Percentiles rank a stretch among this genome's conserved stretches.
phyloP scores from a whole-genome alignment of 2,888 invertebrate species.

The Ophioninae sp. region DNA sequence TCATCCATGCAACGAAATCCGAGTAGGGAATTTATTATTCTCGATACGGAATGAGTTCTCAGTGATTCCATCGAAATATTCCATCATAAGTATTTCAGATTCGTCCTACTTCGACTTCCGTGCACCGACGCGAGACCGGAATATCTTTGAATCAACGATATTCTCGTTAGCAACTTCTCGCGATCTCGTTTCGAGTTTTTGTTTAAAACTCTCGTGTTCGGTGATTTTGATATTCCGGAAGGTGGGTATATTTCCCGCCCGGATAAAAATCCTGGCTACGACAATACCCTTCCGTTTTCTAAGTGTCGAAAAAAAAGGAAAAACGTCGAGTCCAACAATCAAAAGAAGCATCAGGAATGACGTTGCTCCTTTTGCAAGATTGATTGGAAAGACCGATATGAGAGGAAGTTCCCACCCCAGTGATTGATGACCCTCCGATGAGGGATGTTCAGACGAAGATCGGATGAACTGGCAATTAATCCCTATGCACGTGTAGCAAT shows the following conservation, averaged over 20 bases:
- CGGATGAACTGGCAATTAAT: background rate
- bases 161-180: background rate
- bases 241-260: background rate
- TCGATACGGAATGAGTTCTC: background rate
- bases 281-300: too few species aligned
- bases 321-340: background rate
- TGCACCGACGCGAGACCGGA: background rate
- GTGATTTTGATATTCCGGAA: constrained; percentile 4
- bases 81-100: background rate
- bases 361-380: background rate
- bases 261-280: background rate
- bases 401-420: background rate
- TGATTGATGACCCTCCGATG: background rate
- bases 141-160: background rate
- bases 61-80: background rate
- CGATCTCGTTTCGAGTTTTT: background rate
- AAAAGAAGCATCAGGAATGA: background rate
- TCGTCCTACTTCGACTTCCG: background rate
- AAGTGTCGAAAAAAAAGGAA: background rate
- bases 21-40: background rate
- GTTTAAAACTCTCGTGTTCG: background rate
- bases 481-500: background rate
- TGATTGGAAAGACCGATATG: background rate
- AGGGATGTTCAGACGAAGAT: background rate
- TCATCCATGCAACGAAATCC: background rate